phyloP scores from a whole-genome alignment of 2,888 invertebrate species.

The Harpagoxenus sublaevis region DNA sequence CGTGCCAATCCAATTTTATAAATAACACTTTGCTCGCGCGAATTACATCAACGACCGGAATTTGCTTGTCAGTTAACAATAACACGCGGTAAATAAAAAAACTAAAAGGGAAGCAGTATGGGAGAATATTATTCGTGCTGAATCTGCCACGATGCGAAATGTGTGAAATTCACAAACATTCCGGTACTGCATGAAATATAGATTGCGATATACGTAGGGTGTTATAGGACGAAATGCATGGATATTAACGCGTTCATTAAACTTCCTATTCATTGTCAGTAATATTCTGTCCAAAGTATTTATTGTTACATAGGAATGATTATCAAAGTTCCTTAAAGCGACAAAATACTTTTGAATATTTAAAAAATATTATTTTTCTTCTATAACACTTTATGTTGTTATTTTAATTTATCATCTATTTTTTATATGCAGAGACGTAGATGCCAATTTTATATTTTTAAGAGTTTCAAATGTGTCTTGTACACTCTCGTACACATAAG shows the following conservation, averaged over 20 bases:
- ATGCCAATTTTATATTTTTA: not conserved
- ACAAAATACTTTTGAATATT: not conserved
- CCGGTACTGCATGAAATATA: not conserved
- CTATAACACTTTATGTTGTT: not conserved
- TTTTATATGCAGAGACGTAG: not conserved
- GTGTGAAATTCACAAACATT: slow-evolving; percentile 16
- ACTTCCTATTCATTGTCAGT: not conserved
- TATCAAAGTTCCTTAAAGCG: not conserved
- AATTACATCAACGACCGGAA: not conserved
- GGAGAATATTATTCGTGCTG: not conserved
- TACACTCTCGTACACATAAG: not conserved
- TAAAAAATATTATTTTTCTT: not conserved
- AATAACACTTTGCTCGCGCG: not conserved
- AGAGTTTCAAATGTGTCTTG: not conserved
- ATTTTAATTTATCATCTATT: not conserved
- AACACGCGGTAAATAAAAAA: slow-evolving; percentile 8
- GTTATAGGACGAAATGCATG: not conserved
- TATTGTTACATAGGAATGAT: not conserved
- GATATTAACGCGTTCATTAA: not conserved
- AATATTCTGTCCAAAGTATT: not conserved
- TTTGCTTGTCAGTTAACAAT: not conserved
- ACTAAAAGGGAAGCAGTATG: not conserved
- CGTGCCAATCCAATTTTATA: not conserved
- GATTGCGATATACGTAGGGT: not conserved
- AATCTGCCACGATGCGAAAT: not conserved